Conservation (phyloP, 2,888 invertebrate genomes). For the Nymphalis polychloros region DNA sequence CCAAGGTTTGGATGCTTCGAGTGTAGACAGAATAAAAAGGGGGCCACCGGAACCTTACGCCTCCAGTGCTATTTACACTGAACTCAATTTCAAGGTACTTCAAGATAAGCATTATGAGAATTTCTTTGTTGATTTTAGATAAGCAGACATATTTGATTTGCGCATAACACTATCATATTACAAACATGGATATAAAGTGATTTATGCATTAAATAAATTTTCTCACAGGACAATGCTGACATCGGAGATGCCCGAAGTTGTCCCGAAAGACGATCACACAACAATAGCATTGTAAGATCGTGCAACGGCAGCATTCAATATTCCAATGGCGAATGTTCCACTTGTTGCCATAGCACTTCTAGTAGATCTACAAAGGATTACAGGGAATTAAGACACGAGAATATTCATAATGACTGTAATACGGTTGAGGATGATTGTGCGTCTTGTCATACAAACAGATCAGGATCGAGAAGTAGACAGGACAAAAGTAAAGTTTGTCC, state of each 20-base stretch:
- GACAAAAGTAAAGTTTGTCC: conserved; percentile 79
- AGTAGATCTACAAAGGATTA: conserved; percentile 78
- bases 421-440: conserved; percentile 72
- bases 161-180: conserved; percentile 45
- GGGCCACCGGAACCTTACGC: conserved; percentile 77
- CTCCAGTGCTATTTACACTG: conserved; percentile 78
- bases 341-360: conserved; percentile 77
- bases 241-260: conserved; percentile 74
- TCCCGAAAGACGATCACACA: conserved; percentile 75
- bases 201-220: conserved; percentile 41
- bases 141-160: conserved; percentile 58
- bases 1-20: conserved; percentile 71
- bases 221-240: conserved; percentile 73
- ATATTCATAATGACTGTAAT: conserved; percentile 70
- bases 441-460: conserved; percentile 76
- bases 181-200: conserved; percentile 33
- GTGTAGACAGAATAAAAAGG: conserved; percentile 71
- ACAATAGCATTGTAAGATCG: conserved; percentile 78
- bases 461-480: conserved; percentile 75
- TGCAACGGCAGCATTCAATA: conserved; percentile 78
- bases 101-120: conserved; percentile 66
- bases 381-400: conserved; percentile 71
- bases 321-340: conserved; percentile 77
- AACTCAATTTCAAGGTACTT: conserved; percentile 79
- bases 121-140: conserved; percentile 55